A percentile compares a stretch with the other conserved stretches of the same genome.
Conservation (phyloP, 2,888 invertebrate genomes). For the Parnassius glacialis region DNA sequence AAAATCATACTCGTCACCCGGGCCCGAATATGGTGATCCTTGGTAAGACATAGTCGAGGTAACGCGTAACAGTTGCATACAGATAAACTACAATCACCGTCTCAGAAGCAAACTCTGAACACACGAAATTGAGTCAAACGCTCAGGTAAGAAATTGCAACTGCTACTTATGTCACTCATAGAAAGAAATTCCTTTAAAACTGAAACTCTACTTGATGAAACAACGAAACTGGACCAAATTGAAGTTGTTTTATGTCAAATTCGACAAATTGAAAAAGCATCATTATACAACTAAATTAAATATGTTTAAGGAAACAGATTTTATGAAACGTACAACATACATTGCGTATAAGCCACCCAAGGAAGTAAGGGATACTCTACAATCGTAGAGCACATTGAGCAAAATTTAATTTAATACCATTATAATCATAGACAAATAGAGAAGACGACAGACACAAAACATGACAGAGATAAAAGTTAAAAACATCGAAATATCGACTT, state of each 20-base stretch:
- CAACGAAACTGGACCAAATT: slow-evolving; percentile 63
- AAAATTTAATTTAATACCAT: slow-evolving; percentile 31
- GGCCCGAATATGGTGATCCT: slow-evolving; percentile 85
- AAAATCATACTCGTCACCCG: slow-evolving; percentile 86
- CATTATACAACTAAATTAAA: slow-evolving; percentile 40
- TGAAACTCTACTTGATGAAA: slow-evolving; percentile 48
- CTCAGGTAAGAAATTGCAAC: slow-evolving; percentile 52
- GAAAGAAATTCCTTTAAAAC: slow-evolving; percentile 57
- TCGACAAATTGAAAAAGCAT: slow-evolving; percentile 62
- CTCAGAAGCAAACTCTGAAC: slow-evolving; percentile 62
- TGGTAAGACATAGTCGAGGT: slow-evolving; percentile 83
- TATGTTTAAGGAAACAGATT: slow-evolving; percentile 1
- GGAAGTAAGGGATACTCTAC: slow-evolving; percentile 46
- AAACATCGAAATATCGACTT: not conserved
- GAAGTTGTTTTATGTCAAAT: slow-evolving; percentile 73
- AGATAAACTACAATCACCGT: slow-evolving; percentile 70
- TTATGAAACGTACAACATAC: not conserved
- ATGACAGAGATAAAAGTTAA: not conserved
- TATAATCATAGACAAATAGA: slow-evolving; percentile 45
- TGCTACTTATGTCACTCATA: slow-evolving; percentile 65
- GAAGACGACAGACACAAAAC: not conserved
- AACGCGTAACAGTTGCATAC: slow-evolving; percentile 80
- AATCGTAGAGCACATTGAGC: slow-evolving; percentile 21
- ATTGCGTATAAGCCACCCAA: not conserved
- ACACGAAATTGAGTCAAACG: slow-evolving; percentile 44